Evolutionary conservation across 2,113 vertebrate species (phyloP).

Genomic region (Syngnathus floridae): DNA sequence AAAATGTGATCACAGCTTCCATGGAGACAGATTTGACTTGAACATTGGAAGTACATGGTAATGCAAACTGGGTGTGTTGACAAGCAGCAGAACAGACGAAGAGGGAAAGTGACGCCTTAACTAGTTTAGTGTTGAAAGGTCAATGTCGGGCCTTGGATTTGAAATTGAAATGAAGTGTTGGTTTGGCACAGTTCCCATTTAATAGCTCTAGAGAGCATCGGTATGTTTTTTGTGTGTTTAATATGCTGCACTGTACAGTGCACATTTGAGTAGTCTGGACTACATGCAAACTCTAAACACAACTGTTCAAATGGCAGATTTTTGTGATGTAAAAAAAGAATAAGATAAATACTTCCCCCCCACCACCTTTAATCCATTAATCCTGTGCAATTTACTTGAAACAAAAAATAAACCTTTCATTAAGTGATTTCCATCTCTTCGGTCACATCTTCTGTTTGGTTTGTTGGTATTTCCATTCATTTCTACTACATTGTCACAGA

Average conservation of each 20-base stretch:
- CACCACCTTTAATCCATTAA: too few relatives aligned
- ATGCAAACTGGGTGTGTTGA: constrained; percentile 18
- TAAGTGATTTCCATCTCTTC: too few relatives aligned
- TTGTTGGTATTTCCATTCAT: too few relatives aligned
- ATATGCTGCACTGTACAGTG: too few relatives aligned
- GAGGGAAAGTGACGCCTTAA: constrained; percentile 30
- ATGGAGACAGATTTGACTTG: neutral
- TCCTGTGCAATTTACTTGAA: too few relatives aligned
- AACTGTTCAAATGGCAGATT: too few relatives aligned
- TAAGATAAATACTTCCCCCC: too few relatives aligned
- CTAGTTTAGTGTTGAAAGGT: constrained; percentile 55
- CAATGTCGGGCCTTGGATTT: constrained; percentile 60
- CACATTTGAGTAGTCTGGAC: neutral
- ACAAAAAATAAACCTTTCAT: too few relatives aligned
- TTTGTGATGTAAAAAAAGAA: too few relatives aligned
- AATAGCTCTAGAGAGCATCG: constrained; percentile 18
- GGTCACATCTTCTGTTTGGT: too few relatives aligned
- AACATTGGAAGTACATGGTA: neutral
- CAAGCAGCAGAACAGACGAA: constrained; percentile 21
- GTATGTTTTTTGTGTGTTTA: constrained; percentile 10
- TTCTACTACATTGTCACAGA: too few relatives aligned
- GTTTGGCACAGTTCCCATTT: constrained; percentile 45
- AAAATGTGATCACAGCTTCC: neutral
- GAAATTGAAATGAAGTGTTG: constrained; percentile 65
- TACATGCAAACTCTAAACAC: neutral